Evolutionary conservation across 2,113 vertebrate genomes (phyloP).

Genomic region (Calidris pugnax): DNA sequence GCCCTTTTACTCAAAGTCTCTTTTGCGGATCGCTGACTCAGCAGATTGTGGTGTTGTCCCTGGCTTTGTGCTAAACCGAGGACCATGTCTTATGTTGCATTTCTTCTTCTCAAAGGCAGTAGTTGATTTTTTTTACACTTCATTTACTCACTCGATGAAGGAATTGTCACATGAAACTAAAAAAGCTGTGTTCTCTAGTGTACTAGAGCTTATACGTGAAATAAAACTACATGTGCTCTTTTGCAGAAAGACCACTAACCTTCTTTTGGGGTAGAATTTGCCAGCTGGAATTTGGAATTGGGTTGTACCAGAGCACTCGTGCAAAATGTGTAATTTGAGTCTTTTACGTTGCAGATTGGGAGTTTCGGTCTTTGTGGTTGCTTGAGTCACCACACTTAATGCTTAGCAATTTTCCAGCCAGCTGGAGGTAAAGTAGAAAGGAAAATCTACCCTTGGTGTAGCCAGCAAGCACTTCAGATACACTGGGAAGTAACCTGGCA

Average conservation of each 20-base stretch:
- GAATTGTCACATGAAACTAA: accelerated
- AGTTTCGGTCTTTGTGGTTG: not conserved
- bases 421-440: not conserved
- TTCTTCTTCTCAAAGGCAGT: not conserved
- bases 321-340: accelerated
- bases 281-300: not conserved
- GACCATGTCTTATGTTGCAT: accelerated
- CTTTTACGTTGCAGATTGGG: not conserved
- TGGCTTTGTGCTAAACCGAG: not conserved
- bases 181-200: not conserved
- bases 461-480: not conserved
- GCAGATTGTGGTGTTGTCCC: not conserved
- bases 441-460: not conserved
- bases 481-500: not conserved
- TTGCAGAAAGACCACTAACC: not conserved
- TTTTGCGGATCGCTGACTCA: not conserved
- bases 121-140: not conserved
- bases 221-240: no score
- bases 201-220: no score
- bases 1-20: not conserved
- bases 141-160: not conserved
- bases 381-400: not conserved
- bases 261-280: no score
- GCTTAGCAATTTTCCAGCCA: not conserved
- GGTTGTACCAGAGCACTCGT: not conserved